Evolutionary conservation across 2,888 invertebrate genomes (phyloP).

Genomic region (Apotomis turbidana): DNA sequence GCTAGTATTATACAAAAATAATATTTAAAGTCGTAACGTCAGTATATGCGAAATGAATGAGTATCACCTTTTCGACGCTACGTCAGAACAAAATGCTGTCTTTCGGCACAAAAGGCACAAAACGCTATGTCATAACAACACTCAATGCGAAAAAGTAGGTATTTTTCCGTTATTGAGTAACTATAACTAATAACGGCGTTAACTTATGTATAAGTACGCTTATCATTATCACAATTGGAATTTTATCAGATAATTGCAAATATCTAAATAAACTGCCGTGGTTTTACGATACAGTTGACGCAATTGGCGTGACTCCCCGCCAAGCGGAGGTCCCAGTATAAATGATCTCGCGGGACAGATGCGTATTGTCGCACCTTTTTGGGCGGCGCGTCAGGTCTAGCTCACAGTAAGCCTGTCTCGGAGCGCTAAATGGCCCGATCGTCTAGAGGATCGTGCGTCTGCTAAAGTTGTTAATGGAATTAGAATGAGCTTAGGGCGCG

Average conservation of each 20-base stretch:
- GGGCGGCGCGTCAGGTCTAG: slow-evolving; percentile 22
- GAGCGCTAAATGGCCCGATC: background rate
- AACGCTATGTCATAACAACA: no score
- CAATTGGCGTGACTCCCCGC: slow-evolving; percentile 37
- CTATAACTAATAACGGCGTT: no score
- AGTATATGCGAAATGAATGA: no score
- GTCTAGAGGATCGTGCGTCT: background rate
- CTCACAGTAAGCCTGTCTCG: slow-evolving; percentile 18
- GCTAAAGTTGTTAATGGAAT: background rate
- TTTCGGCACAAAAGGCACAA: no score
- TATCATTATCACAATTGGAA: background rate
- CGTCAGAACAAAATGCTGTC: no score
- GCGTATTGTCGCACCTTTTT: slow-evolving; percentile 24
- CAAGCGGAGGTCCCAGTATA: slow-evolving; percentile 36
- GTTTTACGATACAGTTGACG: slow-evolving; percentile 33
- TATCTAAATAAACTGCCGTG: slow-evolving; percentile 17
- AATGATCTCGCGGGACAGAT: slow-evolving; percentile 23
- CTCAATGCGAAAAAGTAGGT: no score
- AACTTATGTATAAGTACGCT: background rate
- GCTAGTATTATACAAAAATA: no score
- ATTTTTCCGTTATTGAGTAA: no score
- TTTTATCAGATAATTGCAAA: slow-evolving; percentile 13
- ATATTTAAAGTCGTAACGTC: no score
- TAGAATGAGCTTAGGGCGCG: slow-evolving; percentile 3
- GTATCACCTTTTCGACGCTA: no score